phyloP scores from a whole-genome alignment of 2,113 vertebrate species.

The Triplophysa rosa region DNA sequence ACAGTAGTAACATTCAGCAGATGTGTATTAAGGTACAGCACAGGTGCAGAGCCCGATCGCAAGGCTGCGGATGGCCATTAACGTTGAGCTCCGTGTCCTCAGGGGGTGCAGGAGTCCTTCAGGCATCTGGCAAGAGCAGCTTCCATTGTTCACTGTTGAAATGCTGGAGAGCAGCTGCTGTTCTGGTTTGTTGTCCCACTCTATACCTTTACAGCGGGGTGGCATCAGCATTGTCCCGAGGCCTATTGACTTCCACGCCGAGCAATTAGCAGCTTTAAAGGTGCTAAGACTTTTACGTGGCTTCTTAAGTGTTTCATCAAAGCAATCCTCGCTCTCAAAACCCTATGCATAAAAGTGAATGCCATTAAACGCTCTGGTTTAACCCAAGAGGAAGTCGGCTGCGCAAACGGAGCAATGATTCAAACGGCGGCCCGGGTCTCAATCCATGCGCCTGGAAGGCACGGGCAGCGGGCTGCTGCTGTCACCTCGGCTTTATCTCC shows the following conservation, averaged over 20 bases:
- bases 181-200: constrained; percentile 41
- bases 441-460: constrained; percentile 35
- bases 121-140: constrained; percentile 52
- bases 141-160: constrained; percentile 52
- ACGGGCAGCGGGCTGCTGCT: not conserved
- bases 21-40: constrained; percentile 45
- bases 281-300: constrained; percentile 28
- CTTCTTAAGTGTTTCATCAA: constrained; percentile 18
- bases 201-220: constrained; percentile 35
- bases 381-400: not conserved
- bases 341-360: constrained; percentile 8
- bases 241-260: constrained; percentile 29
- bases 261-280: constrained; percentile 40
- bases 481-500: constrained; percentile 48
- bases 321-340: not conserved
- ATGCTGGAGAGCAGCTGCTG: constrained; percentile 54
- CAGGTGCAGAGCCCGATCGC: constrained; percentile 42
- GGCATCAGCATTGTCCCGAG: constrained; percentile 28
- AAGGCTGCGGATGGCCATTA: constrained; percentile 38
- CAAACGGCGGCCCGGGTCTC: not conserved
- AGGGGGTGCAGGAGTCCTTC: constrained; percentile 36
- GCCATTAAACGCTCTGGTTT: not conserved
- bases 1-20: constrained; percentile 38
- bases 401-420: constrained; percentile 34
- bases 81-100: constrained; percentile 38